A percentile compares a stretch with the other conserved stretches of the same genome.
Conservation (phyloP, 2,888 invertebrate genomes). For the Cephus pulcher region DNA sequence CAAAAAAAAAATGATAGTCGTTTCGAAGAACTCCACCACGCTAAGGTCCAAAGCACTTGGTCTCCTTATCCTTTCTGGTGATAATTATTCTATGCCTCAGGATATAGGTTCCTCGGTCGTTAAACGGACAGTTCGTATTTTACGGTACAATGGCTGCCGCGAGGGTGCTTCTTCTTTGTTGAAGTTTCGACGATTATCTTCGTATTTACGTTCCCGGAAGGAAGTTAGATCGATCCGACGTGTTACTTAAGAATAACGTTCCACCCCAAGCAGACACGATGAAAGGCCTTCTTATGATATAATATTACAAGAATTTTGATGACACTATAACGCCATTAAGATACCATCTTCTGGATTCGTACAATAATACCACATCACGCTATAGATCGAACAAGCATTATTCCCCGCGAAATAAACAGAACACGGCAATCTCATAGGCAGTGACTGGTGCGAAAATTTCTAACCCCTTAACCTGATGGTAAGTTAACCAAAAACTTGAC, state of each 20-base stretch:
- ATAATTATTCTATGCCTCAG: slow-evolving; percentile 52
- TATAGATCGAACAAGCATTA: not conserved
- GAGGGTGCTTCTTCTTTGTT: not conserved
- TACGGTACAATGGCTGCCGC: slow-evolving; percentile 4
- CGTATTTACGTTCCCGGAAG: not conserved
- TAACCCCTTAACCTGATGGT: not conserved
- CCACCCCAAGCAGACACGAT: not conserved
- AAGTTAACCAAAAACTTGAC: not conserved
- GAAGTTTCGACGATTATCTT: not conserved
- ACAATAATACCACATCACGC: not conserved
- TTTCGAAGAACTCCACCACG: not conserved
- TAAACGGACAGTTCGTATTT: slow-evolving; percentile 33
- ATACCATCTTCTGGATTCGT: not conserved
- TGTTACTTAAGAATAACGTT: not conserved
- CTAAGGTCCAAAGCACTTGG: slow-evolving; percentile 45
- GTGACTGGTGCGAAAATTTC: not conserved
- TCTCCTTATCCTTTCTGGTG: slow-evolving; percentile 56
- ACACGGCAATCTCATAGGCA: not conserved
- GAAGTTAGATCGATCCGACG: not conserved
- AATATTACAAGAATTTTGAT: not conserved
- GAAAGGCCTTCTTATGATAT: not conserved
- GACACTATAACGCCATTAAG: not conserved
- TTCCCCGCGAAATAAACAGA: not conserved
- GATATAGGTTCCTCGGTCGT: slow-evolving; percentile 45
- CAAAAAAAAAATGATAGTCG: not conserved